Conservation (phyloP, 2,797 vertebrate species). For the Sylvilagus floridanus region DNA sequence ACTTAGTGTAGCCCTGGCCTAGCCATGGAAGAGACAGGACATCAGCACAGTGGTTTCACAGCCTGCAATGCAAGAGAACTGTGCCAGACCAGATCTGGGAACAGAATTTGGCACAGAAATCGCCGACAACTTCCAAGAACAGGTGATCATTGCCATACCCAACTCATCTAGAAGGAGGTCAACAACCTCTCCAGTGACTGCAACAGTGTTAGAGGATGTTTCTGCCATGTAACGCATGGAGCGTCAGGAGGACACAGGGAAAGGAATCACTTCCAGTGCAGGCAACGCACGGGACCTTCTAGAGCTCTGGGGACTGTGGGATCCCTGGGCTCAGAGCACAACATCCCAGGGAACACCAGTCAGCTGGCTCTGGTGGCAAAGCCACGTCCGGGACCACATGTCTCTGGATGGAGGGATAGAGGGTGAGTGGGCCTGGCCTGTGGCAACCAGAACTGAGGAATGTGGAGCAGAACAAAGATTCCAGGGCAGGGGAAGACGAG, state of each 20-base stretch:
- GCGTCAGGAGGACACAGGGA: not conserved
- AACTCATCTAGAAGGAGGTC: constrained; percentile 4
- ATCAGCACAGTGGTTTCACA: not conserved
- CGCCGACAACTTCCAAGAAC: not conserved
- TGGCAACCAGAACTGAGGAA: not conserved
- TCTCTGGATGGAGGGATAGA: not conserved
- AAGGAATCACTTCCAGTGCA: not conserved
- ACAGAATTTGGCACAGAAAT: not conserved
- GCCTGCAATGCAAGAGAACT: not conserved
- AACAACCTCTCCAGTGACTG: constrained; percentile 21
- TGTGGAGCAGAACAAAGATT: not conserved
- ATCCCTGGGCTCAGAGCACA: not conserved
- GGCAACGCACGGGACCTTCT: not conserved
- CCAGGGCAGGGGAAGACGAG: not conserved
- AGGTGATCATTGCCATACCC: not conserved
- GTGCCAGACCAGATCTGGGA: not conserved
- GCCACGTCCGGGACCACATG: not conserved
- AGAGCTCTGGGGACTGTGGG: not conserved
- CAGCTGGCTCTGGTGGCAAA: not conserved
- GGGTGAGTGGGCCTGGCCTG: not conserved
- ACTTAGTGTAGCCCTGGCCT: not conserved
- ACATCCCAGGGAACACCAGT: not conserved
- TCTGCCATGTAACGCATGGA: not conserved
- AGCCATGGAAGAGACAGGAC: not conserved
- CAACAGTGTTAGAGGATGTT: not conserved